Base-by-base conservation (phyloP, 2,888 invertebrate genomes). In the Orthosia gracilis region DNA sequence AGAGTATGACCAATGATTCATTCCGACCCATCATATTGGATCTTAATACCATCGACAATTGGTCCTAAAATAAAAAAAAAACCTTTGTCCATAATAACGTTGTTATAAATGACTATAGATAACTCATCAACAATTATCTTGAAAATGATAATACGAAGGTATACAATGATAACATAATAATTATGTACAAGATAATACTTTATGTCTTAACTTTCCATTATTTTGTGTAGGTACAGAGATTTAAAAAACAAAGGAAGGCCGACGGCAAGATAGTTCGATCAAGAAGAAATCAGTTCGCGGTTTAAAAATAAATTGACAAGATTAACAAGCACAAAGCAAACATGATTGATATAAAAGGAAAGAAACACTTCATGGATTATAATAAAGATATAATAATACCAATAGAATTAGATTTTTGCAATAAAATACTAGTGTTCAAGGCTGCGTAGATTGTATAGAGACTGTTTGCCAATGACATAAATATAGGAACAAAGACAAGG, bases 131-230 rank as follows among this genome's bases (percentile, higher is more conserved):
- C 40, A 26, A 55, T 69, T 52, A 80, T 58, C 67, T 63, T 54
- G 9, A 31, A 54, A 58, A 21, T 23, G 52, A 68, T 59, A 74
- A 62, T n/a, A 67, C 3, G 15, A 21, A 61, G 45, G n/a, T 47
- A 23, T 21, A 26, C 12, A 31, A 49, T 55, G 80, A 80, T 78
- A 74, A 59, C 45, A 17, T 11, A 21, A 54, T 69, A 65, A 69
- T 58, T 66, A 67, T 49, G 21, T n/a, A 64, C 59, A 50, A 61
- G 54, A 55, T 57, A 63, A 64, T 66, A 26, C 40, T 57, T 17
- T n/a, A 5, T 31, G 21, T 61, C 18, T 21, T 59, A 47, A 75
- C 18, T 67, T 75, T 67, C 52, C 62, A 58, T 47, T 40, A 40
- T 18, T 62, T 21, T 61, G 11, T 13, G 18, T 13, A 21, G 21